Base-by-base conservation (phyloP, 2,113 vertebrate species). In the Myxocyprinus asiaticus region DNA sequence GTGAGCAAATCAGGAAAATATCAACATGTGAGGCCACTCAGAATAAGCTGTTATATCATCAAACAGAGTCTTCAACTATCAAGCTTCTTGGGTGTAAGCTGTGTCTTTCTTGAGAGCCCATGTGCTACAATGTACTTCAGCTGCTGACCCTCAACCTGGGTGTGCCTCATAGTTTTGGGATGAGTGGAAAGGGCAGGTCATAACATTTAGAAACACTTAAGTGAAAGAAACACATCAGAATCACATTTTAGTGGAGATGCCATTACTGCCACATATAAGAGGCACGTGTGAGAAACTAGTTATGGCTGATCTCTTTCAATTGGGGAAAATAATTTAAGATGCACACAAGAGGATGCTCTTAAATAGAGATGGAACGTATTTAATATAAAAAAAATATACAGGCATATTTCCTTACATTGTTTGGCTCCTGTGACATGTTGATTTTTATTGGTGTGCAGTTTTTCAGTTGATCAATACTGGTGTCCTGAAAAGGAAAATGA, bases 361-460 rank as follows among this genome's bases (percentile, higher is more conserved):
- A 0, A 45, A 50, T 11, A 8, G n/a, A 47, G 12, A 43, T 10
- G 53, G 33, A 42, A 15, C 12, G 47, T 53, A 10, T 6, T 55
- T 42, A 48, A 48, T 55, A 2, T 17, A 11, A 44, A 33, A 65
- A 3, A 44, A 17, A 48, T 48, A 9, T 48, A 14, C 8, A 6
- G 22, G 5, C 50, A 50, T 4, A 53, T 58, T 67, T 51, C 73
- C 82, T 84, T 59, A 84, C 82, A 45, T 78, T 73, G 47, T 4
- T 45, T 48, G 50, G 12, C 4, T 56, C 4, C 17, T n/a, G 48
- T 3, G 4, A 7, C n/a, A 47, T 59, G 43, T 8, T 33, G 22
- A 33, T 33, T 33, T 33, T 33, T 33, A 33, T 67, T 17, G 7
- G 44, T 33, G 7, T 10, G 70, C 82, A 84, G 17, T 70, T 42